Evolutionary conservation across 2,888 invertebrate genomes (phyloP).

Genomic region (Sphaerophoria taeniata): DNA sequence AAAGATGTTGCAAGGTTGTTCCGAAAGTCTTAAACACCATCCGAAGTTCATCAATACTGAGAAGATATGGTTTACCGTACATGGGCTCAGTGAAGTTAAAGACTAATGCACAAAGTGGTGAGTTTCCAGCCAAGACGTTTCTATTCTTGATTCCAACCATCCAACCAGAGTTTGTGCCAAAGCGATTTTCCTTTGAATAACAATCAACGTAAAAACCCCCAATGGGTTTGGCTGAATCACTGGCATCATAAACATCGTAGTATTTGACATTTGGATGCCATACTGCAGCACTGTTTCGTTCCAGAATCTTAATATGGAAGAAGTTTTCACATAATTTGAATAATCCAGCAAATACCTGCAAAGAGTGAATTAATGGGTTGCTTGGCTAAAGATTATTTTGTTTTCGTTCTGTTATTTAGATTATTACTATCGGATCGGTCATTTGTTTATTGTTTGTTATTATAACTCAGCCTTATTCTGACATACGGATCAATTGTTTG

Average conservation of each 20-base stretch:
- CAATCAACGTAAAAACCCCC: slow-evolving; percentile 95
- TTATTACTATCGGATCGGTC: too few species aligned
- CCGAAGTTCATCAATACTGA: slow-evolving; percentile 90
- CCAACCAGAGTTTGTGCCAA: slow-evolving; percentile 88
- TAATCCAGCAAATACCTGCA: slow-evolving; percentile 87
- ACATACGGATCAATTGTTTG: too few species aligned
- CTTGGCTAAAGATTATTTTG: too few species aligned
- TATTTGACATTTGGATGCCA: slow-evolving; percentile 95
- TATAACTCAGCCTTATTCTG: too few species aligned
- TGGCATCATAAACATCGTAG: slow-evolving; percentile 89
- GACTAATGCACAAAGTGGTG: slow-evolving; percentile 91
- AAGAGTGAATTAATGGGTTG: too few species aligned
- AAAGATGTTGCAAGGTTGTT: slow-evolving; percentile 91
- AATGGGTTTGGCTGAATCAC: slow-evolving; percentile 83
- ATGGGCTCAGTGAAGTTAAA: slow-evolving; percentile 90
- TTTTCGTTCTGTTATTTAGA: too few species aligned
- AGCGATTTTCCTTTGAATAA: slow-evolving; percentile 87
- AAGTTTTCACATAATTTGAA: slow-evolving; percentile 90
- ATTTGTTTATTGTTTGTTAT: too few species aligned
- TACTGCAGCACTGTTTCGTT: slow-evolving; percentile 85
- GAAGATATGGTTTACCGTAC: slow-evolving; percentile 86
- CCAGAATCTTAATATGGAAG: slow-evolving; percentile 90
- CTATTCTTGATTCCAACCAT: slow-evolving; percentile 90
- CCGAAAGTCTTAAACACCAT: slow-evolving; percentile 94
- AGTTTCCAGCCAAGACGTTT: slow-evolving; percentile 86